These are phyloP conservation scores for Philonicus albiceps DNA, from an alignment of 2,888 invertebrate species.

Conservation along the genomic window DNA sequence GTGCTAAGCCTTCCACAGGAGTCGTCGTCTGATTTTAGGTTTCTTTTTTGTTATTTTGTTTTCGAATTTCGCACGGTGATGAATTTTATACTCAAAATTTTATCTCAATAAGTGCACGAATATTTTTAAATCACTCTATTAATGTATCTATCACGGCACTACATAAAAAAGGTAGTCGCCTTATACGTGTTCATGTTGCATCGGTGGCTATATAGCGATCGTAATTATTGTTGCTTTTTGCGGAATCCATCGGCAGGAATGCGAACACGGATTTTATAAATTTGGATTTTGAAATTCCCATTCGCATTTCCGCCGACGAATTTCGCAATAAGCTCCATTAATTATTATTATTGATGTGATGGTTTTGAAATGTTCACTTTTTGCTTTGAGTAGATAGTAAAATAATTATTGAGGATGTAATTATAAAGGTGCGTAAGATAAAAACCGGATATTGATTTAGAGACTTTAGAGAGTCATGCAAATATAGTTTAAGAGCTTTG, in stretches of 20 bases:
- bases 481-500: neutral
- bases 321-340: no score
- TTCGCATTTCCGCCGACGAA: no score
- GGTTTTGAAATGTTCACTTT: neutral
- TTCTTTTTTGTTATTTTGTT: constrained; percentile 23
- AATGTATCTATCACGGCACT: neutral
- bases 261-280: no score
- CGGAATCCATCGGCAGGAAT: no score
- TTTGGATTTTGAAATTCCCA: no score
- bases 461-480: neutral
- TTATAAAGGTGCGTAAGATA: neutral
- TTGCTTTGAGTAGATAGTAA: neutral
- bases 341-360: neutral
- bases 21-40: constrained; percentile 71
- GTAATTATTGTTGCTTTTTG: no score
- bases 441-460: neutral
- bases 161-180: neutral
- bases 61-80: neutral
- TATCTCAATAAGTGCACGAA: neutral
- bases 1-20: constrained; percentile 73
- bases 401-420: neutral
- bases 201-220: neutral
- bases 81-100: neutral
- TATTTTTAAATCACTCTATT: neutral
- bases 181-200: constrained; percentile 25